Percentiles rank a stretch among this genome's conserved stretches.
Conservation (phyloP, 2,888 invertebrate species). For the Monopis laevigella region DNA sequence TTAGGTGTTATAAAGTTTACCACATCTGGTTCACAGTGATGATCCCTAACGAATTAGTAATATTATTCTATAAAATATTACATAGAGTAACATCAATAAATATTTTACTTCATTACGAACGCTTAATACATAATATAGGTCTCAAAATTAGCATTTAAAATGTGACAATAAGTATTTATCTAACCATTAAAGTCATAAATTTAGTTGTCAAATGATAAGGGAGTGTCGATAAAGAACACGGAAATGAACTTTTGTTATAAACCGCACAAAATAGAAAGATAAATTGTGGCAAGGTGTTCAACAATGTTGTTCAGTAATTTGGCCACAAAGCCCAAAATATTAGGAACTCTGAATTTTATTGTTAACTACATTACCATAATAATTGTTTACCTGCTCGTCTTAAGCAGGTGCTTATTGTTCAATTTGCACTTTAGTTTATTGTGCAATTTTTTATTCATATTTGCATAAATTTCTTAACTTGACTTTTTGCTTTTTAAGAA, state of each 20-base stretch:
- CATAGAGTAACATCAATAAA: too few species aligned
- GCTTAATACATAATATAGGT: too few species aligned
- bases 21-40: slow-evolving; percentile 51
- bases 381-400: slow-evolving; percentile 55
- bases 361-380: slow-evolving; percentile 54
- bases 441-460: slow-evolving; percentile 15
- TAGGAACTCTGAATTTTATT: slow-evolving; percentile 42
- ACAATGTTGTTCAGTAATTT: slow-evolving; percentile 35
- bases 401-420: slow-evolving; percentile 48
- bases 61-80: too few species aligned
- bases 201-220: slow-evolving; percentile 48
- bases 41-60: slow-evolving; percentile 4
- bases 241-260: slow-evolving; percentile 60
- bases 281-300: slow-evolving; percentile 60
- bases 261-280: slow-evolving; percentile 47
- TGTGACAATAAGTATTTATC: slow-evolving; percentile 3
- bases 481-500: slow-evolving; percentile 2
- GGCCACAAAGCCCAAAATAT: slow-evolving; percentile 60
- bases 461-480: not conserved
- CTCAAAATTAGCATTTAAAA: slow-evolving; percentile 3
- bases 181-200: slow-evolving; percentile 36
- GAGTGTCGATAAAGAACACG: slow-evolving; percentile 54
- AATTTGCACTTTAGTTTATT: slow-evolving; percentile 5
- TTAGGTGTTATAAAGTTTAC: slow-evolving; percentile 62
- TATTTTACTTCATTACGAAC: too few species aligned